phyloP scores from a whole-genome alignment of 2,113 vertebrate genomes.

The Sardina pilchardus region DNA sequence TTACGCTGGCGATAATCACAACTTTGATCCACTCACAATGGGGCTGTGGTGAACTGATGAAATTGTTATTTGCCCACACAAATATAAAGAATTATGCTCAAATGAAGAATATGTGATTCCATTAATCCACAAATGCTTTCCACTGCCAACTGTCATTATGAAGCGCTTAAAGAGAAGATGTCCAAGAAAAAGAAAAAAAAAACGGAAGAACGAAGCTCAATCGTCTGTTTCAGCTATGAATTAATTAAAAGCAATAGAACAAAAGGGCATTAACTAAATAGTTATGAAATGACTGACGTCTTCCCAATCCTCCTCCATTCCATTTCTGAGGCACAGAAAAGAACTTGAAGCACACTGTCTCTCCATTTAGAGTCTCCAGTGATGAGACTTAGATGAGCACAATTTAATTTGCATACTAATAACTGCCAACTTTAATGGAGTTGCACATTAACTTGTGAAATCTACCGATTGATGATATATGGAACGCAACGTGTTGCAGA shows the following conservation, averaged over 20 bases:
- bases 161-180: neutral
- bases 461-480: neutral
- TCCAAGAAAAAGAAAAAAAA: neutral
- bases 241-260: neutral
- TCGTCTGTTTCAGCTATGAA: neutral
- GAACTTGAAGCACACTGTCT: neutral
- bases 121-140: neutral
- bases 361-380: neutral
- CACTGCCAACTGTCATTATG: neutral
- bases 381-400: neutral
- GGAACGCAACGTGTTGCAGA: neutral
- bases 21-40: neutral
- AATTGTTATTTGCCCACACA: neutral
- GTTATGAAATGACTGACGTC: neutral
- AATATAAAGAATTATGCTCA: neutral
- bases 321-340: neutral
- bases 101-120: neutral
- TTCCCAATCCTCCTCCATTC: neutral
- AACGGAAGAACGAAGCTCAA: neutral
- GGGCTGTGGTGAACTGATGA: neutral
- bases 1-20: neutral
- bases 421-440: neutral
- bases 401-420: slow-evolving; percentile 32
- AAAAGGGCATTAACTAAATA: neutral
- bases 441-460: slow-evolving; percentile 17